Percentiles rank a stretch among this genome's conserved stretches.
phyloP scores from a whole-genome alignment of 1,140 invertebrate genomes.

The Achatina immaculata region DNA sequence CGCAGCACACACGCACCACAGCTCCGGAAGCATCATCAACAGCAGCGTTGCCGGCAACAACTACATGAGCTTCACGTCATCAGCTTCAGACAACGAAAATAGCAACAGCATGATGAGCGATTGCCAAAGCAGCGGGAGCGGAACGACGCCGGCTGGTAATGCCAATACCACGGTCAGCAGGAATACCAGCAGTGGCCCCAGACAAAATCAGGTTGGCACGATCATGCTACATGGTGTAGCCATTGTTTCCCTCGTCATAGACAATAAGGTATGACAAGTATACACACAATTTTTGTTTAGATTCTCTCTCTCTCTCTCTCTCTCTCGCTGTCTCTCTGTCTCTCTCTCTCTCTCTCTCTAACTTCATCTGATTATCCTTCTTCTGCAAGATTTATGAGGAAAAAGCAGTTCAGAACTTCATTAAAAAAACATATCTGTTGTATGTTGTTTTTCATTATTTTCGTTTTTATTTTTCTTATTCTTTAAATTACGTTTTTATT shows the following conservation, averaged over 20 bases:
- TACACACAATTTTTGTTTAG: neutral
- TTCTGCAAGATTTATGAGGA: neutral
- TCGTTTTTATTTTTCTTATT: too few relatives aligned
- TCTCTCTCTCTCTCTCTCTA: too few relatives aligned
- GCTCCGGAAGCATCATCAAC: neutral
- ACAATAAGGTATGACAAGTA: slow-evolving; percentile 75
- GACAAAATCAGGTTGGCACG: slow-evolving; percentile 81
- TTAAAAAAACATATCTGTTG: neutral
- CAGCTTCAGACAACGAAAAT: slow-evolving; percentile 20
- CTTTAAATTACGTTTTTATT: too few relatives aligned
- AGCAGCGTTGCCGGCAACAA: neutral
- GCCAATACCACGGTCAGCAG: neutral
- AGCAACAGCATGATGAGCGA: slow-evolving; percentile 30
- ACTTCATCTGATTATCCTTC: neutral
- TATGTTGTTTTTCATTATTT: too few relatives aligned
- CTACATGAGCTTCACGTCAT: neutral
- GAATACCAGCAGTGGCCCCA: neutral
- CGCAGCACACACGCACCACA: slow-evolving; percentile 22
- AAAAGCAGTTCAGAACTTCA: neutral
- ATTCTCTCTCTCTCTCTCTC: too few relatives aligned
- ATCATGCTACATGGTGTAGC: slow-evolving; percentile 92
- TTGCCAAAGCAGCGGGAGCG: neutral
- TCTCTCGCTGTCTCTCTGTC: too few relatives aligned
- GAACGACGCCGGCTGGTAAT: neutral
- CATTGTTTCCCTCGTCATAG: slow-evolving; percentile 94